These are phyloP conservation scores for Acanthornis magna DNA, from an alignment of 2,797 vertebrate species.

Conservation along the genomic window DNA sequence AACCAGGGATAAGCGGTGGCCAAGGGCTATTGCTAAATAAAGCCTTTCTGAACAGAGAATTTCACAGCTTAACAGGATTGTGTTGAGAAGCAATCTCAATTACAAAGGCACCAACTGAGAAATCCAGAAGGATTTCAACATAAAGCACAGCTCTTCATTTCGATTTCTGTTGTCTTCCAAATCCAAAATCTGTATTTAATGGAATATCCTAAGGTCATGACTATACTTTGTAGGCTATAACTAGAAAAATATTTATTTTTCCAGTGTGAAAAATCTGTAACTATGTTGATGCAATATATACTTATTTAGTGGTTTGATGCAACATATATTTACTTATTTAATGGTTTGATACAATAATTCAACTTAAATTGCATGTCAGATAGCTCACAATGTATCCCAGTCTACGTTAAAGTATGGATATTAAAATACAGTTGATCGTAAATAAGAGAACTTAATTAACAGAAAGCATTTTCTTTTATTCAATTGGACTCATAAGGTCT, in stretches of 20 bases:
- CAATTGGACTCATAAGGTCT: rapidly evolving
- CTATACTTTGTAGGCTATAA: background rate
- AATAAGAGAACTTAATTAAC: background rate
- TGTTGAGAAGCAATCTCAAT: background rate
- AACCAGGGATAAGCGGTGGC: conserved; percentile 8
- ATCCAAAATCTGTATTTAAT: background rate
- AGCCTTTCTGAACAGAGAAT: background rate
- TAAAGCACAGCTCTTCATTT: background rate
- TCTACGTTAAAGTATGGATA: background rate
- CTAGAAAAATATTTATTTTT: background rate
- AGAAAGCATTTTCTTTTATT: background rate
- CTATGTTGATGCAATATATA: background rate
- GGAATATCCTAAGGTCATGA: background rate
- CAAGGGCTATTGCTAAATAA: conserved; percentile 12
- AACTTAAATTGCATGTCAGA: background rate
- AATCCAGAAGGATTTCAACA: background rate
- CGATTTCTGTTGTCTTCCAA: background rate
- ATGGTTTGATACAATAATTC: background rate
- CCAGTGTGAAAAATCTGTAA: background rate
- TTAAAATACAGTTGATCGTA: background rate
- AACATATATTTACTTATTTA: background rate
- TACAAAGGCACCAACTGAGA: background rate
- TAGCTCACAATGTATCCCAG: background rate
- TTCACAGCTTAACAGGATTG: conserved; percentile 39
- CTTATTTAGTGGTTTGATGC: background rate